Evolutionary conservation across 1,140 invertebrate genomes (phyloP).

Genomic region (Pectinophora gossypiella): DNA sequence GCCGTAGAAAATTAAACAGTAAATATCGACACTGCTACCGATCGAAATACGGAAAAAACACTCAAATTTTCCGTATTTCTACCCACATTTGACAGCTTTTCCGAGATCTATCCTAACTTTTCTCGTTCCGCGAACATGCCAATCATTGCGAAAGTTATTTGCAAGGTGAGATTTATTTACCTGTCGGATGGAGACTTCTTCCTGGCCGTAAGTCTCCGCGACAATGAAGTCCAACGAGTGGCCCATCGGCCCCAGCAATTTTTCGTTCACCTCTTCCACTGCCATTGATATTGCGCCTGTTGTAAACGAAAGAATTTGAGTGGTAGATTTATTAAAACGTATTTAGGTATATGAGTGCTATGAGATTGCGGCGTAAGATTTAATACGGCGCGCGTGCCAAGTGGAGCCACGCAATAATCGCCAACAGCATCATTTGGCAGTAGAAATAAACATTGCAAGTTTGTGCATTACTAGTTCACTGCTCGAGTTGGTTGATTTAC

Average conservation of each 20-base stretch:
- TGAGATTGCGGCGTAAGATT: not conserved
- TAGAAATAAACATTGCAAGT: not conserved
- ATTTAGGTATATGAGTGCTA: too few relatives aligned
- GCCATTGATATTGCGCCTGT: conserved; percentile 91
- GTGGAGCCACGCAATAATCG: not conserved
- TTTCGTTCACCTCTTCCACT: conserved; percentile 81
- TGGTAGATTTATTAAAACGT: too few relatives aligned
- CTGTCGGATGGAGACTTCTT: conserved; percentile 88
- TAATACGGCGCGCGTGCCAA: not conserved
- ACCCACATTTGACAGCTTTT: too few relatives aligned
- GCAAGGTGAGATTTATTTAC: conserved; percentile 61
- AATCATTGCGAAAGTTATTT: not conserved
- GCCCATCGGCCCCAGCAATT: conserved; percentile 77
- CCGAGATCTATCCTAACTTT: not conserved
- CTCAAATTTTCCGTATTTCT: too few relatives aligned
- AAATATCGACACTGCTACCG: too few relatives aligned
- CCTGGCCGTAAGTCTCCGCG: conserved; percentile 94
- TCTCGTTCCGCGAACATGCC: not conserved
- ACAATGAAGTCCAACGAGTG: conserved; percentile 88
- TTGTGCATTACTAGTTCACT: not conserved
- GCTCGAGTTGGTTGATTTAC: not conserved
- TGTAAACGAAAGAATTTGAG: conserved; percentile 11
- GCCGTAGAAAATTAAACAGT: too few relatives aligned
- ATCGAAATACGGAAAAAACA: too few relatives aligned
- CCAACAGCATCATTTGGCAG: not conserved